phyloP scores from a whole-genome alignment of 2,888 invertebrate species.

The Lissocephala sabroskyi region DNA sequence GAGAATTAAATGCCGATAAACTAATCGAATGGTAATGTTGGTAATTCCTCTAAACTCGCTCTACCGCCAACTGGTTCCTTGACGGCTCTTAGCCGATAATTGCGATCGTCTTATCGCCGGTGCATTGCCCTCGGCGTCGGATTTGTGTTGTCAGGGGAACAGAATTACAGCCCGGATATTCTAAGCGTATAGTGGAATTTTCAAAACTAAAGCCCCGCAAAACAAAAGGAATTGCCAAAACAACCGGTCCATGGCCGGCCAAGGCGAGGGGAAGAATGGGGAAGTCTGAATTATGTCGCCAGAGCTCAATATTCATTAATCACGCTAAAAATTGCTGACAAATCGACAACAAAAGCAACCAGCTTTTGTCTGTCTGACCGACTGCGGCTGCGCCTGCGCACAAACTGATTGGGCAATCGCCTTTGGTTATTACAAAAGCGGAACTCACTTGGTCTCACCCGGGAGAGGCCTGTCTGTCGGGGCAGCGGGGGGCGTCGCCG shows the following conservation, averaged over 20 bases:
- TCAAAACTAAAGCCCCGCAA: no score
- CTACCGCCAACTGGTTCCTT: slow-evolving; percentile 16
- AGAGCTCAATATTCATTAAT: slow-evolving; percentile 51
- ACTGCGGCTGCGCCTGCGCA: slow-evolving; percentile 20
- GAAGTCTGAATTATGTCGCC: slow-evolving; percentile 44
- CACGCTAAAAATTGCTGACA: slow-evolving; percentile 51
- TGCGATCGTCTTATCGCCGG: slow-evolving; percentile 12
- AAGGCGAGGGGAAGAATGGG: no score
- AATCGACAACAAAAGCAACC: slow-evolving; percentile 26
- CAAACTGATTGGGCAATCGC: slow-evolving; percentile 19
- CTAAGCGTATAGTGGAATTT: slow-evolving; percentile 26
- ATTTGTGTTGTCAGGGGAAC: neutral
- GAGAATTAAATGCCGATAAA: slow-evolving; percentile 14
- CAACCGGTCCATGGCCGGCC: no score
- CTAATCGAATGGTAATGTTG: neutral
- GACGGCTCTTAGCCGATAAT: neutral
- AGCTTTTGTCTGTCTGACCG: neutral
- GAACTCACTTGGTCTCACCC: slow-evolving; percentile 25
- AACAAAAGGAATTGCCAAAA: neutral
- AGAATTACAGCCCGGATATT: slow-evolving; percentile 38
- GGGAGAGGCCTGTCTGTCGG: neutral
- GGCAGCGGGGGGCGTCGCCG: neutral
- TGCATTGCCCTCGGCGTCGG: slow-evolving; percentile 42
- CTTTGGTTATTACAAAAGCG: slow-evolving; percentile 41
- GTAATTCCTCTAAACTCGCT: slow-evolving; percentile 3